These are phyloP conservation scores for Albula glossodonta DNA, from an alignment of 2,113 vertebrate genomes.

Conservation along the genomic window DNA sequence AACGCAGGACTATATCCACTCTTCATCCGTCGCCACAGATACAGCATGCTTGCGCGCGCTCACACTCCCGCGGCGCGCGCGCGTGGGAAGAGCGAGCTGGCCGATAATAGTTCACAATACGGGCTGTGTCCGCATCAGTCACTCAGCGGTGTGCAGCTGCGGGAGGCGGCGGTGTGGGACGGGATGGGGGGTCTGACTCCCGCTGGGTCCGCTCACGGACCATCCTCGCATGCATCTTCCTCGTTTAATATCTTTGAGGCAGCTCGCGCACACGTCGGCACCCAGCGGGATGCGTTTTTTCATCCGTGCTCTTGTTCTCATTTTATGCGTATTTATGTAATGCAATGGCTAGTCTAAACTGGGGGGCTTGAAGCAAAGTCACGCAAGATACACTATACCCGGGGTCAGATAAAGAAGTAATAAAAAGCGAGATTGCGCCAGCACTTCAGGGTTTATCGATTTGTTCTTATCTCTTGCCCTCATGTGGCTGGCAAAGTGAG, in stretches of 20 bases:
- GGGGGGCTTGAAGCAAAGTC: constrained; percentile 47
- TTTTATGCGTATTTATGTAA: constrained; percentile 54
- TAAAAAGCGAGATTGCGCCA: constrained; percentile 39
- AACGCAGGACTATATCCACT: neutral
- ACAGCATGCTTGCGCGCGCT: neutral
- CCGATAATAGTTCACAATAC: neutral
- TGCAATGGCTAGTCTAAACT: constrained; percentile 57
- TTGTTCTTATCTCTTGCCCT: constrained; percentile 29
- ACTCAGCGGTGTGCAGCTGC: neutral
- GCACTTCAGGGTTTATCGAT: constrained; percentile 34
- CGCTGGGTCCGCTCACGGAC: constrained; percentile 35
- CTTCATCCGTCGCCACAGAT: neutral
- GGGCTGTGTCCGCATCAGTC: neutral
- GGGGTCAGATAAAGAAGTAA: constrained; percentile 26
- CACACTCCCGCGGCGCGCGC: neutral
- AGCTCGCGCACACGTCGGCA: neutral
- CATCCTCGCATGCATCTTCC: constrained; percentile 32
- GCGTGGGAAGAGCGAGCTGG: neutral
- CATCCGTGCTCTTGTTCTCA: constrained; percentile 35
- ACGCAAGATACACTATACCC: constrained; percentile 37
- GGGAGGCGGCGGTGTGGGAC: neutral
- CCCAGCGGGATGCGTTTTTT: neutral
- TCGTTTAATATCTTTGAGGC: constrained; percentile 30
- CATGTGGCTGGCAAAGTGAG: constrained; percentile 1
- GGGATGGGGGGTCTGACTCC: constrained; percentile 31